Percentiles rank a stretch among this genome's conserved stretches.
These are phyloP conservation scores for Catocala nupta DNA, from an alignment of 2,888 invertebrate species.

Conservation along the genomic window DNA sequence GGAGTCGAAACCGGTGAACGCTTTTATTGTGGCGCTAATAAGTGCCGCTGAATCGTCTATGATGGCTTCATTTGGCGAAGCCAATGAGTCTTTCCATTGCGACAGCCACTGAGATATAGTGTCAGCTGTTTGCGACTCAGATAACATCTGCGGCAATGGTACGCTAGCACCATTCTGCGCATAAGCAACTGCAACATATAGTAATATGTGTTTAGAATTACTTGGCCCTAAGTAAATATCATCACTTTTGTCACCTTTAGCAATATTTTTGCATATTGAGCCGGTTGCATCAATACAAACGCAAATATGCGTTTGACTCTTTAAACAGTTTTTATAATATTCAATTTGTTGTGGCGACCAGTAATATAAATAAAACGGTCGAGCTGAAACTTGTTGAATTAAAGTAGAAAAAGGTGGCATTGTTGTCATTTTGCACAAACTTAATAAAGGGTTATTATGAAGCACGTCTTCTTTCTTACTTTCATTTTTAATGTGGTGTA, in stretches of 20 bases:
- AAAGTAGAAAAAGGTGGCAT: too few species aligned
- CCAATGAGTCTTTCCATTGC: background rate
- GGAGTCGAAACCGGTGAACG: conserved; percentile 1
- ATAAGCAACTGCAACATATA: background rate
- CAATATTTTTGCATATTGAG: too few species aligned
- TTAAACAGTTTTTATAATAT: conserved; percentile 4
- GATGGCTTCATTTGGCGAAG: conserved; percentile 9
- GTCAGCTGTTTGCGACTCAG: conserved; percentile 6
- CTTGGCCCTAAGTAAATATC: too few species aligned
- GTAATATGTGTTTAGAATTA: too few species aligned
- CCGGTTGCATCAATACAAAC: too few species aligned
- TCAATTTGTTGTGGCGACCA: conserved; percentile 9
- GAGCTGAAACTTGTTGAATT: too few species aligned
- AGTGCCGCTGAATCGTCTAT: conserved; percentile 12
- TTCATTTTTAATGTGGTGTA: too few species aligned
- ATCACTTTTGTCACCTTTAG: too few species aligned
- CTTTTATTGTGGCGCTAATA: conserved; percentile 4
- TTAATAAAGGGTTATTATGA: too few species aligned
- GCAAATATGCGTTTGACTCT: too few species aligned
- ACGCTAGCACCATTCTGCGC: conserved; percentile 1
- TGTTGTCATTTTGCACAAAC: too few species aligned
- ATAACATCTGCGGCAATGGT: conserved; percentile 6
- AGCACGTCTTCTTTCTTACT: too few species aligned
- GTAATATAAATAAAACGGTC: conserved; percentile 3
- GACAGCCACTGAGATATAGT: conserved; percentile 3